Percentiles rank a stretch among this genome's conserved stretches.
phyloP scores from a whole-genome alignment of 2,113 vertebrate species.

The Clarias macrocephalus region DNA sequence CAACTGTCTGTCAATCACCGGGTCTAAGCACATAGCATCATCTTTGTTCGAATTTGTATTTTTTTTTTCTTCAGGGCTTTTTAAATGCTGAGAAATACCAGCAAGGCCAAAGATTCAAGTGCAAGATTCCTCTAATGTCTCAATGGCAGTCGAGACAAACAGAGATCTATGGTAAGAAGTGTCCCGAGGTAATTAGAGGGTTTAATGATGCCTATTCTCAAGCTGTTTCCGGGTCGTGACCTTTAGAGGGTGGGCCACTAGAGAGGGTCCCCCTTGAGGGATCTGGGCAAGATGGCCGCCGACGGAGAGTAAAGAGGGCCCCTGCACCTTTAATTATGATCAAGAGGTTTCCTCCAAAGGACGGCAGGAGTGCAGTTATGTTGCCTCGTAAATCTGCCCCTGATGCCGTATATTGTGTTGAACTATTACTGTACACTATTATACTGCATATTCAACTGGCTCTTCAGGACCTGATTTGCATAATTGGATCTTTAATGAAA shows the following conservation, averaged over 20 bases:
- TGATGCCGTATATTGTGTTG: conserved; percentile 81
- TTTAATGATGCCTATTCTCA: conserved; percentile 52
- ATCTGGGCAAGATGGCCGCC: conserved; percentile 63
- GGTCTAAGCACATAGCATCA: conserved; percentile 68
- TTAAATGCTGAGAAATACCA: conserved; percentile 70
- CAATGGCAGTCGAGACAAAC: conserved; percentile 25
- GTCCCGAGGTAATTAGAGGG: conserved; percentile 50
- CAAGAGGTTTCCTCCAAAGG: conserved; percentile 86
- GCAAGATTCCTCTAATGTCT: conserved; percentile 40
- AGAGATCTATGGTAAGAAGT: conserved; percentile 32
- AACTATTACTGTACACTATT: conserved; percentile 87
- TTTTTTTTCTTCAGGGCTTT: conserved; percentile 65
- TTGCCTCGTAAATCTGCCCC: conserved; percentile 89
- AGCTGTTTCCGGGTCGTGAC: conserved; percentile 56
- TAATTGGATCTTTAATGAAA: conserved; percentile 97
- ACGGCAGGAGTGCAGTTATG: conserved; percentile 85
- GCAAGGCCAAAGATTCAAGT: conserved; percentile 52
- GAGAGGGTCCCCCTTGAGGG: conserved; percentile 43
- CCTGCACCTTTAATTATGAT: conserved; percentile 96
- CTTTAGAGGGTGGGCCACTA: conserved; percentile 26
- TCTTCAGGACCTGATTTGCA: conserved; percentile 88
- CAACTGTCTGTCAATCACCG: conserved; percentile 74
- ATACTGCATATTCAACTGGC: conserved; percentile 84
- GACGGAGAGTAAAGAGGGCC: conserved; percentile 74
- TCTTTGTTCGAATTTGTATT: conserved; percentile 66